Base-by-base conservation (phyloP, 2,113 vertebrate species). In the Excalfactoria chinensis region DNA sequence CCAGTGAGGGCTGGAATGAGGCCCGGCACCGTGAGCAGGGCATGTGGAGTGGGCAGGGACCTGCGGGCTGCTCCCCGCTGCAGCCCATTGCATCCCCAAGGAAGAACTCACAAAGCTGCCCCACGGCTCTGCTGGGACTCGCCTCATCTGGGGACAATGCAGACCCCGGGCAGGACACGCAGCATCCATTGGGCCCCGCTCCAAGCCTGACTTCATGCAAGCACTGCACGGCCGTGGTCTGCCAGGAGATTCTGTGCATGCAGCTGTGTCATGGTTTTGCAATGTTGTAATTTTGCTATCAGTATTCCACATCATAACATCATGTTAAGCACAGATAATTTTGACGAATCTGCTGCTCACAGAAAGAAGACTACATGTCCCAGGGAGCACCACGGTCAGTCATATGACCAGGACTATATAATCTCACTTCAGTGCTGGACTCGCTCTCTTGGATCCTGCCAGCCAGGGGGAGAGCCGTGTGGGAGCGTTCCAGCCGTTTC, bases 51-150 rank as follows among this genome's bases (percentile, higher is more conserved):
- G 51, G n/a, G 44, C 28, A 48, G 25, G 28, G 28, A 20, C 15
- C 21, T 22, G 32, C n/a, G 8, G 13, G n/a, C 73, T 60, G n/a
- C n/a, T 46, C n/a, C 53, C 13, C 0, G 3, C 63, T 44, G 55
- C 40, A 77, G 41, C 14, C 53, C 12, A 25, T 53, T 1, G 48
- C 58, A 53, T 22, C 37, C 32, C n/a, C 25, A 18, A 2, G 34
- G 25, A 35, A 75, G 26, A 66, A 25, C 28, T 41, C 79, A 56
- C 79, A 56, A 48, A 82, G 8, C 48, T 35, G 22, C 10, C 4
- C n/a, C 12, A 5, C 0, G 1, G 62, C 30, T 70, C 6, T 53
- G 34, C 19, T 2, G 0, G 25, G 0, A 0, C 66, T 84, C 0
- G 0, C 26, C 25, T 48, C 66, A 30, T 15, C 19, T 41, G 53